These are phyloP conservation scores for Mesembrinibis cayennensis DNA, from an alignment of 2,113 vertebrate genomes.

Conservation along the genomic window DNA sequence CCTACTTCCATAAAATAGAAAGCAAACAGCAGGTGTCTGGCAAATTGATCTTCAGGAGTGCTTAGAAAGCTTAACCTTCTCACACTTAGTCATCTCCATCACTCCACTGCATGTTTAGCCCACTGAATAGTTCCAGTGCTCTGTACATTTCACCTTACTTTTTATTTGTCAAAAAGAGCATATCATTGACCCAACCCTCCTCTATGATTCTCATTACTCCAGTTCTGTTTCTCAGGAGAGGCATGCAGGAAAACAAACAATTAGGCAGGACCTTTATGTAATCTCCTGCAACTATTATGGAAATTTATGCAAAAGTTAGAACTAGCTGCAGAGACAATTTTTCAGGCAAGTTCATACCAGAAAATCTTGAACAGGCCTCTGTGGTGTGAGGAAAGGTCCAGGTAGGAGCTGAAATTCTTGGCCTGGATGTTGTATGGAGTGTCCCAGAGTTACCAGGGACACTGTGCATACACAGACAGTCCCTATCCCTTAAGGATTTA, in stretches of 20 bases:
- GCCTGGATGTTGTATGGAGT: not conserved
- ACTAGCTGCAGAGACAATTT: not conserved
- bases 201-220: not conserved
- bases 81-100: not conserved
- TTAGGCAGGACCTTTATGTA: not conserved
- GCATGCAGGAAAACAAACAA: not conserved
- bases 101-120: not conserved
- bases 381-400: not conserved
- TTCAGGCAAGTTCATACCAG: not conserved
- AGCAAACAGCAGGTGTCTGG: slow-evolving; percentile 46
- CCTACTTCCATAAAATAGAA: slow-evolving; percentile 48
- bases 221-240: not conserved
- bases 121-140: not conserved
- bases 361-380: not conserved
- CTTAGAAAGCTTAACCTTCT: slow-evolving; percentile 29
- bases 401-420: not conserved
- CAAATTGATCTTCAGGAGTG: slow-evolving; percentile 27
- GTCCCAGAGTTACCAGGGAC: not conserved
- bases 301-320: not conserved
- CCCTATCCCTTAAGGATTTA: not conserved
- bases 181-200: not conserved
- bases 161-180: not conserved
- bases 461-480: not conserved
- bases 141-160: not conserved
- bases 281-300: not conserved